Base-by-base conservation (phyloP, 1,140 invertebrate genomes). In the Sitophilus oryzae region DNA sequence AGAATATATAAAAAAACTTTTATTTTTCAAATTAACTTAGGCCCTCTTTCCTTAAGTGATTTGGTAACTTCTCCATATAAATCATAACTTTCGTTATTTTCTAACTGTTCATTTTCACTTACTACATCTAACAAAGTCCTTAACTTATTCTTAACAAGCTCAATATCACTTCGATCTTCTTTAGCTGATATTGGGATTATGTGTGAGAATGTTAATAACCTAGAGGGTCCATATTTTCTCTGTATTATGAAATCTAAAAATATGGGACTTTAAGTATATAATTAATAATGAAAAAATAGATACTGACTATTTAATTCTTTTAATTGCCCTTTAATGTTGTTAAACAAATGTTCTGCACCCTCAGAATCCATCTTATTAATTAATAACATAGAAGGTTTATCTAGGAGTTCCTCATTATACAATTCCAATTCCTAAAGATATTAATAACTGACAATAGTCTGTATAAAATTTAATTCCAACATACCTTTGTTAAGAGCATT, bases 291-390 rank as follows among this genome's bases (percentile, higher is more conserved):
- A n/a, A n/a, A n/a, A n/a, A n/a, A n/a, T n/a, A n/a, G n/a, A n/a
- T n/a, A n/a, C n/a, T 50, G 57, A 71, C 72, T 66, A 66, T 77
- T 55, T 38, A 88, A 73, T 74, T 88, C 74, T 47, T 71, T 62
- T n/a, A 89, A 63, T 30, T 74, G 67, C 19, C 80, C 68, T 65
- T 77, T 76, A 0, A 88, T 70, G 57, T 79, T 70, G 23, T 80
- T 59, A 44, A 79, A 82, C 45, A 79, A 81, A 42, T 81, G 67
- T 14, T 76, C 51, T 3, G 86, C 78, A 40, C 78, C 79, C 11
- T 76, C 66, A 30, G 80, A 77, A 70, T 98, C 95, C 80, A 95
- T 89, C 83, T 98, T 98, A 71, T 97, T 97, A 0, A 98, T 67
- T 43, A 91, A 74, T 50, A 97, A 71, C 36, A 96, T 78, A 1